phyloP scores from a whole-genome alignment of 2,113 vertebrate species.

The Mesembrinibis cayennensis region DNA sequence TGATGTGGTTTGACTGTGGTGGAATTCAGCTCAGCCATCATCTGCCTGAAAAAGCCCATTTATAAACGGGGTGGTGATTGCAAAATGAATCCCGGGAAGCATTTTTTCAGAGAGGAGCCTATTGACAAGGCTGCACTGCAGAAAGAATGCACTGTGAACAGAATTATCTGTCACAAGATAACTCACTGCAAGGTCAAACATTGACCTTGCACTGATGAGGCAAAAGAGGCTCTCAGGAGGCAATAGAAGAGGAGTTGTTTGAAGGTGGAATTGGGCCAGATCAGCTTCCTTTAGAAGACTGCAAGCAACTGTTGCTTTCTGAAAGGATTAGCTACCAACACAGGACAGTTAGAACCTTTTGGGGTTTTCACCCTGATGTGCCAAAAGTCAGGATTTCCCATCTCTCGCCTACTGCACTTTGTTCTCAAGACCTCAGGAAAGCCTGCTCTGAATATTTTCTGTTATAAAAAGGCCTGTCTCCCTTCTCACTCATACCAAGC shows the following conservation, averaged over 20 bases:
- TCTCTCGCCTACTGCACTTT: background rate
- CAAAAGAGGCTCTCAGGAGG: slow-evolving; percentile 33
- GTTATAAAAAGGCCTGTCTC: background rate
- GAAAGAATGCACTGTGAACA: slow-evolving; percentile 21
- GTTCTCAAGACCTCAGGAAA: background rate
- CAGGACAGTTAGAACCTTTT: background rate
- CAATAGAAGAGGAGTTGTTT: slow-evolving; percentile 30
- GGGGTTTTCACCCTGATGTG: background rate
- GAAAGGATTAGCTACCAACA: background rate
- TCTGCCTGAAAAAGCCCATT: slow-evolving; percentile 37
- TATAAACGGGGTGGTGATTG: background rate
- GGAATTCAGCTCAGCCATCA: slow-evolving; percentile 20
- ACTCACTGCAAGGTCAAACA: slow-evolving; percentile 35
- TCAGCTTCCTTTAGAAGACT: slow-evolving; percentile 44
- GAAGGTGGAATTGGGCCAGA: slow-evolving; percentile 34
- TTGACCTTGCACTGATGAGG: slow-evolving; percentile 31
- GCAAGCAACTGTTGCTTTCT: slow-evolving; percentile 26
- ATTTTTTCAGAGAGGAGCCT: slow-evolving; percentile 25
- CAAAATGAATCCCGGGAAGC: slow-evolving; percentile 23
- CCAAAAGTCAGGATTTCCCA: background rate
- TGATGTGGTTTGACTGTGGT: background rate
- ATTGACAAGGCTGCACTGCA: slow-evolving; percentile 15
- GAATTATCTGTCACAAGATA: slow-evolving; percentile 44
- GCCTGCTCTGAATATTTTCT: background rate
- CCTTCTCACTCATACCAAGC: background rate